Base-by-base conservation (phyloP, 2,888 invertebrate species). In the Diachrysia chrysitis region DNA sequence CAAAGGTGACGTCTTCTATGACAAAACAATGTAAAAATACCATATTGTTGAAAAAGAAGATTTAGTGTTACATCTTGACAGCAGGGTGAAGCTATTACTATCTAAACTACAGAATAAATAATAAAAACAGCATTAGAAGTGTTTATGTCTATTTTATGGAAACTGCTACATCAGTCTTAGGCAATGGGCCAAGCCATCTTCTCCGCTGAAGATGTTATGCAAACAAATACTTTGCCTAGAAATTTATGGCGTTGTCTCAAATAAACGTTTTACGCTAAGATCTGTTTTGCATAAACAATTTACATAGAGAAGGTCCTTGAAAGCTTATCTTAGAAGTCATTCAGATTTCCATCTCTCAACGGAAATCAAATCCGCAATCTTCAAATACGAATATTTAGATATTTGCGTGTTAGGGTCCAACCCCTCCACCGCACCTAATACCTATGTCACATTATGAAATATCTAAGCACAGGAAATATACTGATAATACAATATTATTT, bases 171-270 rank as follows among this genome's bases (percentile, higher is more conserved):
- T 57, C 46, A 67, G 51, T 32, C 19, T 23, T 57, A 74, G 74
- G 75, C 74, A 78, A 2, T 9, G 63, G 53, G 78, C 74, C 78
- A 75, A 75, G 23, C 54, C 17, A 14, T 66, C 74, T 56, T 58
- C n/a, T 51, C 19, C 69, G 63, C 21, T 42, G 25, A 62, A 78
- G 61, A 74, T 63, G 63, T 78, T 68, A 69, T 64, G 69, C 78
- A 75, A 78, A 69, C 61, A 64, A 74, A 78, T 78, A 74, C 63
- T 53, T 73, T 61, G 42, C 57, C 9, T 10, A 53, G 32, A 53
- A 42, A 69, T 78, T 68, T 74, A 74, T 73, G 58, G 55, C 55
- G 17, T 29, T 51, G 48, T 68, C 37, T 53, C 58, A 58, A 67
- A 67, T 58, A 46, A 72, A 60, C 59, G 35, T 60, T 61, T 29